Base-by-base conservation (phyloP, 2,888 invertebrate genomes). In the Copidosoma aretas region DNA sequence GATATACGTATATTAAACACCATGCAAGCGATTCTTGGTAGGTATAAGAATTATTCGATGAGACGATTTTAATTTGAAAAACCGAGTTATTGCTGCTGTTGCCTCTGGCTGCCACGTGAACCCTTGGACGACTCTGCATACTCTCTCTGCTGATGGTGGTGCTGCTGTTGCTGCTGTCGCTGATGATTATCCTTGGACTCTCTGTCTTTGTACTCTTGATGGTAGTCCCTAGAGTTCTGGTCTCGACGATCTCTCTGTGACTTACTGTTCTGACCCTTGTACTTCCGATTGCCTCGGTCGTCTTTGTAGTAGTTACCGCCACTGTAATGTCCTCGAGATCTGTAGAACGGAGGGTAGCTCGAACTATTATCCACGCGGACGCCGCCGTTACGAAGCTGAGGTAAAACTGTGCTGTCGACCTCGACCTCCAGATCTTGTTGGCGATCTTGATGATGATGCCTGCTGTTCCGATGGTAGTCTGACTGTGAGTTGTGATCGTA, bases 371-470 rank as follows among this genome's bases (percentile, higher is more conserved):
- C 72, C 25, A 75, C 70, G 15, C 73, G 72, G 14, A 70, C 70
- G 49, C 74, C 78, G 19, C 77, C 77, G 49, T 79, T 81, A 39
- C 78, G 78, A 59, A 83, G 75, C 54, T 82, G 82, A 0, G 83
- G 83, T 52, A 83, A 75, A 43, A 79, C 74, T 1, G 77, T 78
- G 19, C 75, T 75, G 41, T 63, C 65, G 14, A 74, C 71, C 24
- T 73, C 75, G 0, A 74, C 56, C 3, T 78, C 78, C 4, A 56
- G 43, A 14, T 46, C 15, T 17, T 46, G 43, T 10, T 69, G 53
- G 12, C 64, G 61, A 24, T 54, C n/a, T 1, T 68, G 64, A 39
- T 70, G 65, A 54, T 68, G 64, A 41, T 70, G 65, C 58, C 61
- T 68, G 39, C 78, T 78, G 57, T 80, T 80, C 62, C 80, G 79